phyloP scores from a whole-genome alignment of 2,888 invertebrate species.

The Actias luna region DNA sequence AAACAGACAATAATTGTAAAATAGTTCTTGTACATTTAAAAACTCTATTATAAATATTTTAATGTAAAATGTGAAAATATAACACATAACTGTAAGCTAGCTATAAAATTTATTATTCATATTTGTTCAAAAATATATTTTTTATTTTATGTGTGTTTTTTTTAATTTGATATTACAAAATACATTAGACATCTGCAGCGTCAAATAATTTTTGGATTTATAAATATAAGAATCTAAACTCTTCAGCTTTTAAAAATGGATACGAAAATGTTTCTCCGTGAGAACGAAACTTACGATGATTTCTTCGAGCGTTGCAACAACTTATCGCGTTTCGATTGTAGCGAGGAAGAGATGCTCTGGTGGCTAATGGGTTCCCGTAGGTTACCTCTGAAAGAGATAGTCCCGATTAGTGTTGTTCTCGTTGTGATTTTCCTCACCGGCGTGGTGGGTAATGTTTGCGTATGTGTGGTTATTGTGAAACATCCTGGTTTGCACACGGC shows the following conservation, averaged over 20 bases:
- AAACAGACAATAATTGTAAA: no score
- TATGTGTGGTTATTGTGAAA: conserved; percentile 91
- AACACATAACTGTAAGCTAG: no score
- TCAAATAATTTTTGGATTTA: no score
- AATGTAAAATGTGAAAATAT: no score
- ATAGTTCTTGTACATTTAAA: neutral
- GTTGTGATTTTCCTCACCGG: conserved; percentile 91
- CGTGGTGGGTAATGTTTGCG: conserved; percentile 90
- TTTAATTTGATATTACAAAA: no score
- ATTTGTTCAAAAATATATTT: no score
- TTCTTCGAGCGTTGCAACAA: conserved; percentile 74
- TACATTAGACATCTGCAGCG: no score
- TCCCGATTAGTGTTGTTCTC: conserved; percentile 86
- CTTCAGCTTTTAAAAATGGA: conserved; percentile 51
- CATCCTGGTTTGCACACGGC: conserved; percentile 92
- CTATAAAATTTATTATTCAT: no score
- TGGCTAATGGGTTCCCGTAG: conserved; percentile 84
- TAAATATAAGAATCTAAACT: neutral
- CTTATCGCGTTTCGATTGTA: conserved; percentile 79
- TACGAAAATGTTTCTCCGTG: conserved; percentile 49
- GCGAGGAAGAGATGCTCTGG: conserved; percentile 82
- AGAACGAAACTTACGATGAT: conserved; percentile 65
- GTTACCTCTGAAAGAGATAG: conserved; percentile 79
- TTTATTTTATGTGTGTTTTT: no score
- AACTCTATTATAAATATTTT: neutral